Evolutionary conservation across 1,140 invertebrate genomes (phyloP).

Genomic region (Neotoxoptera formosana): DNA sequence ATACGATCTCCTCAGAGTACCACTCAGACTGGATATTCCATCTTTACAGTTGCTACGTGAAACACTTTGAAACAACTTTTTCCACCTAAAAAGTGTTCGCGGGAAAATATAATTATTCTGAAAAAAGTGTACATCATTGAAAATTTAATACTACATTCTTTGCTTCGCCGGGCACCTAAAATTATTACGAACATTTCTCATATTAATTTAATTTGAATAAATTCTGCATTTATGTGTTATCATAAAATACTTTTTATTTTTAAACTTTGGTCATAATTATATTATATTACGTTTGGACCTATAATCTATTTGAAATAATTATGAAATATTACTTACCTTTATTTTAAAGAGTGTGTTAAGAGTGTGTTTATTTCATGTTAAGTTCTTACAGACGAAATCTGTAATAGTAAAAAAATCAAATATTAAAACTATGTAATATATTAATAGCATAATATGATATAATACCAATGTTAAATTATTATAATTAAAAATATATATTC

Average conservation of each 20-base stretch:
- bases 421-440: background rate
- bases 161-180: background rate
- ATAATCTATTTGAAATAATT: background rate
- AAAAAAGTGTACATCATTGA: too few relatives aligned
- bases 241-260: background rate
- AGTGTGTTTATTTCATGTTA: background rate
- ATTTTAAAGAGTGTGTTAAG: background rate
- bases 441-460: background rate
- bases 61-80: background rate
- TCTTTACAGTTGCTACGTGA: background rate
- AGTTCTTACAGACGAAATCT: background rate
- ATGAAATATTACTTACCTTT: background rate
- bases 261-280: background rate
- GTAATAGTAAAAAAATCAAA: background rate
- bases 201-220: too few relatives aligned
- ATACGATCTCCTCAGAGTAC: background rate
- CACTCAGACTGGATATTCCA: background rate
- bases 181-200: background rate
- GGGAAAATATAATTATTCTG: too few relatives aligned
- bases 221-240: too few relatives aligned
- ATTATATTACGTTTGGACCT: background rate
- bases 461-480: background rate
- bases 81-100: background rate
- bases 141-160: too few relatives aligned
- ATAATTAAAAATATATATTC: background rate